Conservation (phyloP, 37 sponge, comb jelly and placozoan genomes). For the Cladorhizidae sp. region DNA sequence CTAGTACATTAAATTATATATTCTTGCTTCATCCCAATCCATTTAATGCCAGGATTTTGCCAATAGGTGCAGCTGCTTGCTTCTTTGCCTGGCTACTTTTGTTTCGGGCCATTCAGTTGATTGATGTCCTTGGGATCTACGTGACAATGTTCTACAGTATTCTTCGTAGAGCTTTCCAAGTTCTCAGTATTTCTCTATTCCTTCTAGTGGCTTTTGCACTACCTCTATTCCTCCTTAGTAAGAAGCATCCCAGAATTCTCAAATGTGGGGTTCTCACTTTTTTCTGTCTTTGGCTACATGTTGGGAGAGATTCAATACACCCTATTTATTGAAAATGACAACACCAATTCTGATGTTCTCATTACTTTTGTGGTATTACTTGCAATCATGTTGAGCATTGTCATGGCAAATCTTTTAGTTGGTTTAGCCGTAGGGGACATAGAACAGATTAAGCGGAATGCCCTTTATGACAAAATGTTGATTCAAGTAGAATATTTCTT, state of each 20-base stretch:
- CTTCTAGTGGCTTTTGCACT: constrained; percentile 75
- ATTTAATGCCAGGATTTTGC: constrained; percentile 35
- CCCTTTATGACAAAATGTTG: constrained; percentile 44
- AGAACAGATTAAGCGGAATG: constrained; percentile 64
- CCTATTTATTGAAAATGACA: not conserved
- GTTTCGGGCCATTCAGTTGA: constrained; percentile 44
- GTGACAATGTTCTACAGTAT: constrained; percentile 79
- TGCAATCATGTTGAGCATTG: constrained; percentile 37
- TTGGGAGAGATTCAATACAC: constrained; percentile 70
- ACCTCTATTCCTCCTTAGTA: constrained; percentile 59
- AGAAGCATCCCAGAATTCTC: constrained; percentile 34
- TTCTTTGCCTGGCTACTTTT: constrained; percentile 76
- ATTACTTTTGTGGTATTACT: not conserved
- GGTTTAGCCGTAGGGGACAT: constrained; percentile 95
- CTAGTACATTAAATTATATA: not conserved
- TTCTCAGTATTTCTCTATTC: constrained; percentile 39
- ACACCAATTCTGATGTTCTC: constrained; percentile 9
- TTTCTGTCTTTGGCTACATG: constrained; percentile 50
- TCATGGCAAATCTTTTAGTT: constrained; percentile 81
- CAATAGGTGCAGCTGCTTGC: constrained; percentile 66
- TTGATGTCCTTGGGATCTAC: constrained; percentile 74
- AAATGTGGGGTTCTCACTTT: constrained; percentile 44
- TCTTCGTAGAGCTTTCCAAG: constrained; percentile 56
- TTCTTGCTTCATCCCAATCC: constrained; percentile 38
- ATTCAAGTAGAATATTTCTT: constrained; percentile 31